Evolutionary conservation across 2,888 invertebrate genomes (phyloP), one percentile per base, ranked within the genome.

Genomic region (Phragmatobia fuliginosa): DNA sequence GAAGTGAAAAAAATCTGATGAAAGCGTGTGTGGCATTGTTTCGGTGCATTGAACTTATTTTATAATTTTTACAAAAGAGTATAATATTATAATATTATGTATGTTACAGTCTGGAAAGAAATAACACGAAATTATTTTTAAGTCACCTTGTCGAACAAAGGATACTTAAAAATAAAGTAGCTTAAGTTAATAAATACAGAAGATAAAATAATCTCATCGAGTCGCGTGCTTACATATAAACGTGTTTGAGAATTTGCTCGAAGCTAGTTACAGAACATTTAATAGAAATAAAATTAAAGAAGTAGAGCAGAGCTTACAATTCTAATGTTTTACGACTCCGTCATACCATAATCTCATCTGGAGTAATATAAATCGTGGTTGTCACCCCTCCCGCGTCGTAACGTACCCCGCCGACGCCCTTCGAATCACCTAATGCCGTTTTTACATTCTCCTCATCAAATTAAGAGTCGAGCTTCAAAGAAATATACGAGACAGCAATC

Each of bases 391-490:
- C 70, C 67, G 62, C 71, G 58, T 69, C 78, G 68, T 72, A 56
- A 66, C 64, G 33, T 70, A 49, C 77, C 72, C 75, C 78, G 74
- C 71, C 62, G 59, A 72, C 84, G 82, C 82, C 85, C 82, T 77
- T 75, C 80, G 76, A 83, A 86, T 90, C 89, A 88, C 86, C 85
- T 89, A 90, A 90, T 86, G 88, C 85, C 87, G 83, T 90, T 91
- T 92, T 91, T 91, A 91, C 90, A 90, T 89, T 88, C 87, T 81
- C 80, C 86, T 90, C 90, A 90, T 92, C 89, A 91, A 91, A 92
- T 92, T 91, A 92, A 91, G 88, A 88, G 86, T 82, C 84, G 80
- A 81, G 82, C 80, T 84, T 85, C 84, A 86, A 89, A 80, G 77
- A 72, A 88, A 88, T 90, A 88, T 90, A 88, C 84, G 87, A 86